A percentile compares a stretch with the other conserved stretches of the same genome.
phyloP scores from a whole-genome alignment of 1,140 invertebrate species.

The Drosophila kohkoa region DNA sequence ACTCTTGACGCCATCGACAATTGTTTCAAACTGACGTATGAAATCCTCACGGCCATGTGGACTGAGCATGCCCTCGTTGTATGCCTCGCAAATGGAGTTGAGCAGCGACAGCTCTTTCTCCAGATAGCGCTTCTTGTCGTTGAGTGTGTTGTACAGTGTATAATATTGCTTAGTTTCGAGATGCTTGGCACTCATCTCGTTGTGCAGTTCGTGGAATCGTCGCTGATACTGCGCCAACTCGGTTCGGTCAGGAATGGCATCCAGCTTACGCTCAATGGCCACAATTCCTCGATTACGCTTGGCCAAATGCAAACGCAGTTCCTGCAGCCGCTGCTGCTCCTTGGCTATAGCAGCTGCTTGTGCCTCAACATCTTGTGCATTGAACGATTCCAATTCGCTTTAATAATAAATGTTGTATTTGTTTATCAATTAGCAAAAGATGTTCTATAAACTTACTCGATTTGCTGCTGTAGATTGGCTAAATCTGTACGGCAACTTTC shows the following conservation, averaged over 20 bases:
- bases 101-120: constrained; percentile 95
- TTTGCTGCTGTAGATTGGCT: constrained; percentile 86
- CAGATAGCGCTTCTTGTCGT: constrained; percentile 96
- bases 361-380: constrained; percentile 85
- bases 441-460: constrained; percentile 84
- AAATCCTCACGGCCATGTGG: constrained; percentile 92
- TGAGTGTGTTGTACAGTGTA: constrained; percentile 97
- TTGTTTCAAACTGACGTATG: constrained; percentile 94
- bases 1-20: constrained; percentile 93
- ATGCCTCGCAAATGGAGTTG: constrained; percentile 97
- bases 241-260: constrained; percentile 95
- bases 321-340: constrained; percentile 85
- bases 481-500: constrained; percentile 90
- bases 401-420: constrained; percentile 8
- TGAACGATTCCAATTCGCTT: constrained; percentile 86
- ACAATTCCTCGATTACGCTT: constrained; percentile 94
- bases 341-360: constrained; percentile 86
- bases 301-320: constrained; percentile 88
- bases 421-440: neutral
- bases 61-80: constrained; percentile 91
- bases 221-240: constrained; percentile 98
- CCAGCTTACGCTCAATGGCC: constrained; percentile 91
- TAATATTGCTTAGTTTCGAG: constrained; percentile 99
- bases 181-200: constrained; percentile 97
- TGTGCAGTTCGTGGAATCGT: constrained; percentile 97